Base-by-base conservation (phyloP, 2,113 vertebrate species). In the Mormyrus lacerda region DNA sequence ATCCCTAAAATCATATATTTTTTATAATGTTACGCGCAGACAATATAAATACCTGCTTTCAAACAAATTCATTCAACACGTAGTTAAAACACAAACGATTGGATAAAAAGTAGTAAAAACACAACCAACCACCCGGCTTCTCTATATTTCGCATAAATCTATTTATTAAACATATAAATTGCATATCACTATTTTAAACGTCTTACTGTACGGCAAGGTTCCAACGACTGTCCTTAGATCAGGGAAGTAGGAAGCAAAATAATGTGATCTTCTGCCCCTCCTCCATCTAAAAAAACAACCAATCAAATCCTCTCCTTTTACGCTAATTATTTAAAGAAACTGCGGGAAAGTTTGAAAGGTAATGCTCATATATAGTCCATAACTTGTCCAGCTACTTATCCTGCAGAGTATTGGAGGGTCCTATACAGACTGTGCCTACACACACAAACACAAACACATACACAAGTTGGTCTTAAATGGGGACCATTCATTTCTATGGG, bases 211-310 rank as follows among this genome's bases (percentile, higher is more conserved):
- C 21, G 73, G 15, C 8, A 79, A 15, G 19, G 73, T 79, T 42
- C 17, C 73, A 19, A 42, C 13, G 35, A 42, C 35, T 79, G 73
- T 42, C 17, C 4, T 79, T n/a, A 35, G 31, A 19, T 79, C 87
- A 61, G 24, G 87, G 87, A 88, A 88, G 87, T 31, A 69, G 87
- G 87, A 88, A 88, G 87, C 47, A 50, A 88, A 48, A 48, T 11
- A 13, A 69, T 69, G 0, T 61, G 24, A n/a, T 69, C 58, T 3
- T 10, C 10, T 69, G n/a, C 61, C 31, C 61, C 61, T 31, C 61
- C 61, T 69, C 61, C 61, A 31, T 13, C 31, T 69, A 27, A 69
- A 69, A 69, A 69, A 0, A 1, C 10, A 69, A 69, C 61, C 61
- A 69, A 69, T 69, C n/a, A 69, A 27, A 69, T 31, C n/a, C 10